Evolutionary conservation across 2,888 invertebrate genomes (phyloP), one percentile per base, ranked within the genome.

Genomic region (Drosophila prolongata): DNA sequence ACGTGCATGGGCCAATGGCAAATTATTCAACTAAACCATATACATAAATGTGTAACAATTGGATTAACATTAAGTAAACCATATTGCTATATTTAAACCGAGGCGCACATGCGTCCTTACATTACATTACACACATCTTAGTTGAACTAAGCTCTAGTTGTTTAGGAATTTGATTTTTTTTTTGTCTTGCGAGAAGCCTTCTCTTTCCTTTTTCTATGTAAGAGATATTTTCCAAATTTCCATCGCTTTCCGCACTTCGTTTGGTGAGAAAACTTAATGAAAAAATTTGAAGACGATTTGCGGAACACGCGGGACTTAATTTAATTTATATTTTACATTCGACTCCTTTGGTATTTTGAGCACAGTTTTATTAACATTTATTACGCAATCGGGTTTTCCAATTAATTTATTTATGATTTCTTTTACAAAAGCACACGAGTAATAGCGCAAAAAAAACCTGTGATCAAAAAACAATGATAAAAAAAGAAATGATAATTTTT

Each of bases 301-400:
- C 30, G 47, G 30, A 10, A 9, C 14, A 14, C 1, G 30, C 30
- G 30, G 38, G 38, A 38, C 38, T 38, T 5, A 11, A 27, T 50
- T 50, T 44, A 13, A 44, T 47, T 53, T 55, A 50, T 49, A 47
- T 47, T 49, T 52, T 70, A n/a, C 19, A 35, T 49, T 19, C 40
- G 35, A 68, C 58, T 65, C 40, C n/a, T 68, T 64, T 61, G 67
- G 80, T 73, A 78, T 83, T 81, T 78, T 76, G 87, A 84, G 71
- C 78, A 69, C 79, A 81, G 81, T 81, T 84, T 84, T 78, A 84
- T 87, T 84, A 72, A 67, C 62, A 59, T 53, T 53, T 16, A 44
- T 44, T 71, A 60, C 24, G 42, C 69, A 74, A 80, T 80, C 78
- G 77, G 75, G 59, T 56, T 71, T 61, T 38, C 27, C 67, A 40